Evolutionary conservation across 2,888 invertebrate species (phyloP), one percentile per base, ranked within the genome.

Genomic region (Callyntrura guangdongensis): DNA sequence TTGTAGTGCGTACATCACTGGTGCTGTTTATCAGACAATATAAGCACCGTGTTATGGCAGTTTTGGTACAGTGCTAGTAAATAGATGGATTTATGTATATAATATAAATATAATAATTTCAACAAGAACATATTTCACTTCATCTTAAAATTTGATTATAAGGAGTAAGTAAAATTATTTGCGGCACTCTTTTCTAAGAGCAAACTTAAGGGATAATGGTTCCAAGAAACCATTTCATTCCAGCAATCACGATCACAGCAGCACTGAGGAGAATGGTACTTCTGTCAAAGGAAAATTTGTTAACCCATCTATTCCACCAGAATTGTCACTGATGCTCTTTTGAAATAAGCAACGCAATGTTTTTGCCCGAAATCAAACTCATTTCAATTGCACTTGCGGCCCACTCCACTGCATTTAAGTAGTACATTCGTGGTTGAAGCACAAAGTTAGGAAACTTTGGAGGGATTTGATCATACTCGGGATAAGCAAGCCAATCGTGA

Each of bases 311-410:
- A 49, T 45, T 11, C 82, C 82, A 59, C 36, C 82, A 82, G 12
- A 36, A 67, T 74, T 84, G 89, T 85, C 90, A 85, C 85, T 90
- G 85, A 86, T 81, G 83, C 25, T 92, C 86, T 84, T 91, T 90
- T 17, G 91, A 25, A 77, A 93, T 90, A 69, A 96, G 94, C 81
- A 96, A 94, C 11, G 96, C 97, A 36, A 96, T 96, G 95, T 97
- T 97, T 94, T 95, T 95, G 2, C 95, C 96, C 64, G 95, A 95
- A 90, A 97, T 96, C 8, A 95, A 95, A 94, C 96, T 96, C 96
- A 96, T 97, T 95, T 97, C 97, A 96, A 97, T 97, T 0, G 96
- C 96, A 94, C 96, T 96, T 0, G 96, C 96, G 0, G 96, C 96
- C 95, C 96, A 96, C 94, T 97, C 97, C 83, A 97, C 96, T 5